Evolutionary conservation across 2,797 vertebrate species (phyloP).

Genomic region (Anisognathus igniventris): DNA sequence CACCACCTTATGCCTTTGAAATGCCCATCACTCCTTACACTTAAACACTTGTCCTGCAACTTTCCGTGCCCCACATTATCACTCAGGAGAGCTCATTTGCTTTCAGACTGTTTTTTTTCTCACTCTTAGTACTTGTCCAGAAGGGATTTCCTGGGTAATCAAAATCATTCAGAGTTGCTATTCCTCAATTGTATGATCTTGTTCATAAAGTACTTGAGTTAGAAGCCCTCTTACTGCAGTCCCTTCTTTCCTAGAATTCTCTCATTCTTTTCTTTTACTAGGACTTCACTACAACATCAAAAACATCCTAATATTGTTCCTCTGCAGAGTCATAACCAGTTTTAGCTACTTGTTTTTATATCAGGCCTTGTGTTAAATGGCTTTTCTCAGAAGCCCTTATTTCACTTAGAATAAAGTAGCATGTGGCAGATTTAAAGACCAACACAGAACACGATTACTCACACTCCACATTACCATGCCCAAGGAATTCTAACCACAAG

Average conservation of each 20-base stretch:
- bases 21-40: neutral
- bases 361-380: neutral
- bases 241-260: neutral
- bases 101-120: neutral
- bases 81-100: neutral
- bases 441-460: neutral
- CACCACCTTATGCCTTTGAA: neutral
- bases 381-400: neutral
- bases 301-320: neutral
- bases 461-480: neutral
- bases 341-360: neutral
- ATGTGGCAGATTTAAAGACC: neutral
- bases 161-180: neutral
- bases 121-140: neutral
- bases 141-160: neutral
- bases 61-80: neutral
- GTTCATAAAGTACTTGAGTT: neutral
- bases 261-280: neutral
- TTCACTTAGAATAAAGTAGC: neutral
- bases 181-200: neutral
- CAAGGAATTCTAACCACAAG: neutral
- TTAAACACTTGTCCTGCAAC: neutral
- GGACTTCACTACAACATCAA: neutral
- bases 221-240: neutral
- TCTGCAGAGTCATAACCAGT: neutral